Evolutionary conservation across 2,797 vertebrate genomes (phyloP), one percentile per base, ranked within the genome.

Genomic region (Labroides dimidiatus): DNA sequence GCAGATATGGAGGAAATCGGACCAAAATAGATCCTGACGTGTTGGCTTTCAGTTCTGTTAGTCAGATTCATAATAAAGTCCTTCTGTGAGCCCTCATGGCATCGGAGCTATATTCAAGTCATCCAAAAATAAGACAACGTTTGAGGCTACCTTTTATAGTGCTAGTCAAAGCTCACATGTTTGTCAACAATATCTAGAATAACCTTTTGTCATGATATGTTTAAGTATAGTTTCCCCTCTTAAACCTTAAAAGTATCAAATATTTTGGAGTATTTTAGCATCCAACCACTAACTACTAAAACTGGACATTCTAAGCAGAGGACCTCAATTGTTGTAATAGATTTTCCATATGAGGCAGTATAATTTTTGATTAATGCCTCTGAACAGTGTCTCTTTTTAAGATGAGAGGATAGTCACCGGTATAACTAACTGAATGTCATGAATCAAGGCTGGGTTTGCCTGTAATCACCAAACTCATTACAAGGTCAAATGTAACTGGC

Each of bases 21-120:
- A 90, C 87, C 14, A 42, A 94, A 95, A 94, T 94, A 94, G 90
- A 93, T 62, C 21, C 44, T 33, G 60, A 76, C 68, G 78, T 70
- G 56, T 84, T 82, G 76, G 36, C 50, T 60, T 77, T 78, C 50
- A 45, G 51, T 23, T 65, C 33, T 77, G 58, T 78, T 77, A 83
- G 66, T 67, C 50, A 83, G 44, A 48, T 37, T 56, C 19, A 44
- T 64, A 20, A 10, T 0, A 57, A 63, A 77, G 39, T 37, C 12
- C 20, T 53, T 68, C 12, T 50, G 37, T 69, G 24, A 65, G 70
- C 17, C 17, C 42, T 41, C 30, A 63, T 69, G 24, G 11, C 59
- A 45, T 48, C 20, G 2, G 24, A 21, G 2, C 45, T 73, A 1
- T 12, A 41, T 63, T 24, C 13, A 39, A 16, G 45, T 62, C 37